A percentile compares a stretch with the other conserved stretches of the same genome.
These are phyloP conservation scores for Triops longicaudatus DNA, from an alignment of 1,140 invertebrate species.

Conservation along the genomic window DNA sequence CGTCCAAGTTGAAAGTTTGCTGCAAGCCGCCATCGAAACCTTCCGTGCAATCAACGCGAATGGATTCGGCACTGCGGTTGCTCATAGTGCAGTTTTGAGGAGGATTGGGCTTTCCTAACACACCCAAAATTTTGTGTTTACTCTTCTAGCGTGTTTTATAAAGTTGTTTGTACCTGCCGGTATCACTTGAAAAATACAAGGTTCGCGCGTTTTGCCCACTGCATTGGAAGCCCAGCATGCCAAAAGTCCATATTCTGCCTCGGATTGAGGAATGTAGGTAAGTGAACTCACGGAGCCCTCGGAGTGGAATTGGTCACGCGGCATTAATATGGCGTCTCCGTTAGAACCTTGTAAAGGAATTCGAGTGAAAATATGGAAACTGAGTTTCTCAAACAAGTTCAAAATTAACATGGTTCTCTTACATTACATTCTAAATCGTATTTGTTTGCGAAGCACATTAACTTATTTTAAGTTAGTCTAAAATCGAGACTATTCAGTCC, in stretches of 20 bases:
- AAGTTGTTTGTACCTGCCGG: conserved; percentile 56
- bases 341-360: neutral
- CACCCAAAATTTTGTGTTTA: neutral
- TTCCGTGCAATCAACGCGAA: conserved; percentile 49
- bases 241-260: conserved; percentile 60
- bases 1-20: conserved; percentile 64
- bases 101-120: conserved; percentile 49
- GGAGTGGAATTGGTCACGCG: conserved; percentile 52
- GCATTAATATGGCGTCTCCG: conserved; percentile 63
- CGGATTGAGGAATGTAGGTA: conserved; percentile 62
- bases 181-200: conserved; percentile 73
- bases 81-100: conserved; percentile 57
- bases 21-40: conserved; percentile 59
- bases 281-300: conserved; percentile 59
- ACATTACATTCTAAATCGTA: no score
- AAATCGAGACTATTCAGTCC: no score
- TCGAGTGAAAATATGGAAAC: no score
- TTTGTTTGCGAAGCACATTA: no score
- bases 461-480: no score
- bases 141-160: neutral
- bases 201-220: conserved; percentile 62
- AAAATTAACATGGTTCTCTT: neutral
- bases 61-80: conserved; percentile 72
- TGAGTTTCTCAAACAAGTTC: no score
- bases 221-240: conserved; percentile 66